phyloP scores from a whole-genome alignment of 2,888 invertebrate species.

The Eucera pruinosa region DNA sequence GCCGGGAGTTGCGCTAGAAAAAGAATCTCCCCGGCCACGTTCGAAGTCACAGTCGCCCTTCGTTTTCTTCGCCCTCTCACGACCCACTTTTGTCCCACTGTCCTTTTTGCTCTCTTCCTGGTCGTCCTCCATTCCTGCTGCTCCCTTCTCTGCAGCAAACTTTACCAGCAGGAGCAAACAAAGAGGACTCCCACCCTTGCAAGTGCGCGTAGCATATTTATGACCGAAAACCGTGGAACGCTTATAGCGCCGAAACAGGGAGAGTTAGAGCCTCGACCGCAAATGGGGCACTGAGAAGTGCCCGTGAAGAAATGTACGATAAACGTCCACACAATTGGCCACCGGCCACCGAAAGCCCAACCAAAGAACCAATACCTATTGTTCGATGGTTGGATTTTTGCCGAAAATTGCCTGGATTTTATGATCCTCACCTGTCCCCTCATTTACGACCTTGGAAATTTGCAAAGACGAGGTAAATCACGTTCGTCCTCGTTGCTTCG shows the following conservation, averaged over 20 bases:
- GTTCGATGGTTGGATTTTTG: conserved; percentile 52
- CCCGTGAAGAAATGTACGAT: conserved; percentile 48
- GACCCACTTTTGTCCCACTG: conserved; percentile 61
- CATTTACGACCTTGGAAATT: conserved; percentile 4
- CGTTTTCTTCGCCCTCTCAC: conserved; percentile 39
- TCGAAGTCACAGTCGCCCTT: conserved; percentile 28
- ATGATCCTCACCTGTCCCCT: conserved; percentile 25
- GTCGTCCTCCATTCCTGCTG: conserved; percentile 39
- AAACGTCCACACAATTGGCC: conserved; percentile 42
- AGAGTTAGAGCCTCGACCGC: conserved; percentile 16
- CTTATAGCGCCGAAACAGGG: conserved; percentile 47
- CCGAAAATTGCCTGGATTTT: conserved; percentile 15
- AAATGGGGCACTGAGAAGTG: conserved; percentile 44
- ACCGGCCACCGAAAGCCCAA: not conserved
- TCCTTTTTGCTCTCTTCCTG: conserved; percentile 10
- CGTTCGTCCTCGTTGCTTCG: not conserved
- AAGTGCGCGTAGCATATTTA: conserved; percentile 78
- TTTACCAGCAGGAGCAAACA: conserved; percentile 70
- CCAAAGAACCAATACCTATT: conserved; percentile 21
- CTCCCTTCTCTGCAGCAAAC: conserved; percentile 34
- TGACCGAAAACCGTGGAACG: conserved; percentile 73
- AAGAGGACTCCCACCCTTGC: conserved; percentile 71
- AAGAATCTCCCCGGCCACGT: conserved; percentile 67
- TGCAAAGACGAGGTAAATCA: conserved; percentile 5
- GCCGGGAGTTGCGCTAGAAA: conserved; percentile 72